Conservation (phyloP, 2,797 vertebrate species). For the Tolypeutes matacus region DNA sequence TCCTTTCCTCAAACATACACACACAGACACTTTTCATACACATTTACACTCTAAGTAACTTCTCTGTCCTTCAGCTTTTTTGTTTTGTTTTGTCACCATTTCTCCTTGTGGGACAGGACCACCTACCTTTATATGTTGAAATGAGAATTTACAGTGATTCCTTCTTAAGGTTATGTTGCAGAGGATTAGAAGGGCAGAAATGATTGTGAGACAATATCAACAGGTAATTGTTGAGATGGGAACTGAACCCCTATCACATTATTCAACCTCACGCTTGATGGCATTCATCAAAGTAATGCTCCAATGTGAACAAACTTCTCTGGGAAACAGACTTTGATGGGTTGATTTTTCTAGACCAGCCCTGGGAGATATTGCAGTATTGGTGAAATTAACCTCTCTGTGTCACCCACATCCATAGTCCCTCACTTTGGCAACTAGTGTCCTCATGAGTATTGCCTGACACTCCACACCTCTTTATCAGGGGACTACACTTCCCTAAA, state of each 20-base stretch:
- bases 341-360: neutral
- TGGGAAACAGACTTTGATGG: neutral
- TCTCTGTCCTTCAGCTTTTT: neutral
- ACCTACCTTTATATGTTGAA: neutral
- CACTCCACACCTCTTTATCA: neutral
- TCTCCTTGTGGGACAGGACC: too few relatives aligned
- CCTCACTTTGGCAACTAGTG: neutral
- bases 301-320: neutral
- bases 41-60: neutral
- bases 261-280: neutral
- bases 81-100: neutral
- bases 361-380: neutral
- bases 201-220: neutral
- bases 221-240: neutral
- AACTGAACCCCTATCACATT: neutral
- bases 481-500: neutral
- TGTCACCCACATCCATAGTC: neutral
- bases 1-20: neutral
- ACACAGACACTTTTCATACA: neutral
- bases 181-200: neutral
- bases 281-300: neutral
- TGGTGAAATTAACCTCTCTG: neutral
- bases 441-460: neutral
- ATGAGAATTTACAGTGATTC: neutral
- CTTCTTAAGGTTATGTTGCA: neutral